These are phyloP conservation scores for Strigamia crassipes DNA, from an alignment of 2,888 invertebrate genomes.

Conservation along the genomic window DNA sequence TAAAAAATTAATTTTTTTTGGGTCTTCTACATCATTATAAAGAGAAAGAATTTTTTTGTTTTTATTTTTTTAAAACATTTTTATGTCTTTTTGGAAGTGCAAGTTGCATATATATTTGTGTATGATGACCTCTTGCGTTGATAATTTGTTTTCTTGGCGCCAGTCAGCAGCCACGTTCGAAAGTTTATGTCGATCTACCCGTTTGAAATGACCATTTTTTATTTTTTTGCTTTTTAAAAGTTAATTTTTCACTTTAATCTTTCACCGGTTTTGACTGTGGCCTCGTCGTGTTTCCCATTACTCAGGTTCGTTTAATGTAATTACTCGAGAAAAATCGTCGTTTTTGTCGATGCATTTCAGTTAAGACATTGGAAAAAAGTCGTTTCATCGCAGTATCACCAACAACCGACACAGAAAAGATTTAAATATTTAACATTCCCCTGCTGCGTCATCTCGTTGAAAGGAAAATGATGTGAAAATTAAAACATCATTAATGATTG, in stretches of 20 bases:
- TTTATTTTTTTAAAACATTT: not conserved
- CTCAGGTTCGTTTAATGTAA: too few species aligned
- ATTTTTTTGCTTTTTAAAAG: not conserved
- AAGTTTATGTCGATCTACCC: not conserved
- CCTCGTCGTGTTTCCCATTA: too few species aligned
- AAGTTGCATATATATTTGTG: slow-evolving; percentile 13
- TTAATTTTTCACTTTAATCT: not conserved
- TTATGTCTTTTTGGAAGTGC: not conserved
- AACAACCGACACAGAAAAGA: not conserved
- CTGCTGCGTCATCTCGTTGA: not conserved
- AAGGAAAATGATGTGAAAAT: slow-evolving; percentile 18
- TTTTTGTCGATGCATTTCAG: too few species aligned
- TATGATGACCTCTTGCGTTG: not conserved
- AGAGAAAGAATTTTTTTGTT: not conserved
- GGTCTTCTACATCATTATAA: too few species aligned
- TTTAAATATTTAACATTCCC: not conserved
- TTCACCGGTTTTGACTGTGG: not conserved
- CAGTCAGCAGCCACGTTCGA: not conserved
- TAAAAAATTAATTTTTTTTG: too few species aligned
- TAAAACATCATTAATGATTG: slow-evolving; percentile 27
- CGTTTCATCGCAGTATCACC: not conserved
- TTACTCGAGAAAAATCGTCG: too few species aligned
- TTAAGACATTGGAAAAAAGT: too few species aligned
- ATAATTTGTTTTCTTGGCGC: slow-evolving; percentile 12
- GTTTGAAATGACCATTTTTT: not conserved